Evolutionary conservation across 2,888 invertebrate genomes (phyloP).

Genomic region (Rhimphoctona megacephalus): DNA sequence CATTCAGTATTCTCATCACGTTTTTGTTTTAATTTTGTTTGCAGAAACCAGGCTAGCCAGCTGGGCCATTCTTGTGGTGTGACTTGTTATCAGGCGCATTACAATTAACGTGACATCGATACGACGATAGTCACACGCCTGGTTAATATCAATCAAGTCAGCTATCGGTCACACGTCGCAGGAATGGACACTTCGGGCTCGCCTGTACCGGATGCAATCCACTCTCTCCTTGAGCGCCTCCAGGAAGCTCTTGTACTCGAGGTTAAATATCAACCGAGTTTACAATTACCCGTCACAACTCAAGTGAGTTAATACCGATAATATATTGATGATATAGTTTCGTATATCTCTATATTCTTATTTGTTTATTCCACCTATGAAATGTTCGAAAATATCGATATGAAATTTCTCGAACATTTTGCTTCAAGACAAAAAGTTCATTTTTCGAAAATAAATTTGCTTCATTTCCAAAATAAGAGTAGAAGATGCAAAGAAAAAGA

Average conservation of each 20-base stretch:
- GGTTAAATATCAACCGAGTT: slow-evolving; percentile 89
- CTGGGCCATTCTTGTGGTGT: slow-evolving; percentile 84
- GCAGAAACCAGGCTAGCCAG: slow-evolving; percentile 84
- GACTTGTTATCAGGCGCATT: slow-evolving; percentile 79
- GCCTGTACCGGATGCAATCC: slow-evolving; percentile 84
- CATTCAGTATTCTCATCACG: neutral
- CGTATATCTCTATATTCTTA: neutral
- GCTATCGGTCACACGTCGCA: slow-evolving; percentile 78
- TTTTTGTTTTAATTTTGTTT: slow-evolving; percentile 67
- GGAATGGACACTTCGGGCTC: slow-evolving; percentile 84
- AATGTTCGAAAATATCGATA: neutral
- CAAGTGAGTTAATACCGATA: slow-evolving; percentile 85
- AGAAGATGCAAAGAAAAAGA: no score
- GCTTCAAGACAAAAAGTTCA: neutral
- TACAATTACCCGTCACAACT: slow-evolving; percentile 88
- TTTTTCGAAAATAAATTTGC: no score
- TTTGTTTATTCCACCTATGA: neutral
- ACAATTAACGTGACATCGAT: slow-evolving; percentile 72
- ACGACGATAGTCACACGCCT: slow-evolving; percentile 67
- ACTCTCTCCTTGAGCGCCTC: slow-evolving; percentile 84
- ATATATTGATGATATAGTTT: slow-evolving; percentile 1
- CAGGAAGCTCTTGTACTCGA: slow-evolving; percentile 90
- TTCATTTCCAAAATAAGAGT: no score
- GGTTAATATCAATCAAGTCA: slow-evolving; percentile 71
- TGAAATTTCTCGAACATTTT: neutral